Base-by-base conservation (phyloP, 30 jellyfish, hydroid and myxozoan genomes). In the Chrysaora quinquecirrha region DNA sequence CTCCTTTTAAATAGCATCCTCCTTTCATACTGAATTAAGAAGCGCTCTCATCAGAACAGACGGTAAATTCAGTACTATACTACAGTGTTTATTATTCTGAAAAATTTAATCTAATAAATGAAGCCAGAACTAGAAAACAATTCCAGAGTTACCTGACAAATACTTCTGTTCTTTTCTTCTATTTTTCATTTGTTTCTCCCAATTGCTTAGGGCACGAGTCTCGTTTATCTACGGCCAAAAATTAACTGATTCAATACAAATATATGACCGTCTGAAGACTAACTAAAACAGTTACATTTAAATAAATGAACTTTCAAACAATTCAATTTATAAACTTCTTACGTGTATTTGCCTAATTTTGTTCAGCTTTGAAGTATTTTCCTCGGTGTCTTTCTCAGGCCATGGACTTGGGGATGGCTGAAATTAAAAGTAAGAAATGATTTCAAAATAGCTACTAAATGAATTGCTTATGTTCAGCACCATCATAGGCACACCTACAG, bases 131-230 rank as follows among this genome's bases (percentile, higher is more conserved):
- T n/a, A n/a, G n/a, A n/a, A n/a, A n/a, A n/a, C n/a, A n/a, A n/a
- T n/a, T n/a, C n/a, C n/a, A n/a, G n/a, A n/a, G 14, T 12, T 71
- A 90, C 97, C 85, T 60, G 96, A 70, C 31, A 93, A 90, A 31
- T 76, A 48, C 19, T 76, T 61, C 67, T 83, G 96, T 46, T 86
- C 96, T 61, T 64, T 66, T 50, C 34, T 78, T 48, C 98, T 68
- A n/a, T 50, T 76, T 30, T 71, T 72, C 96, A 93, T 93, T 35
- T 87, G 95, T 80, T 87, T 88, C 14, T 82, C 84, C 98, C 98
- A 93, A 79, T 93, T 86, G 20, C 68, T 74, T 49, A 93, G 81
- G 2, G 98, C 98, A 6, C 89, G 67, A 16, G 90, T 82, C 47
- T 93, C 93, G 33, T 87, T 83, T 29, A 80, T 71, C 97, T 90